Conservation (phyloP, 1,140 invertebrate genomes). For the Cydia pomonella region DNA sequence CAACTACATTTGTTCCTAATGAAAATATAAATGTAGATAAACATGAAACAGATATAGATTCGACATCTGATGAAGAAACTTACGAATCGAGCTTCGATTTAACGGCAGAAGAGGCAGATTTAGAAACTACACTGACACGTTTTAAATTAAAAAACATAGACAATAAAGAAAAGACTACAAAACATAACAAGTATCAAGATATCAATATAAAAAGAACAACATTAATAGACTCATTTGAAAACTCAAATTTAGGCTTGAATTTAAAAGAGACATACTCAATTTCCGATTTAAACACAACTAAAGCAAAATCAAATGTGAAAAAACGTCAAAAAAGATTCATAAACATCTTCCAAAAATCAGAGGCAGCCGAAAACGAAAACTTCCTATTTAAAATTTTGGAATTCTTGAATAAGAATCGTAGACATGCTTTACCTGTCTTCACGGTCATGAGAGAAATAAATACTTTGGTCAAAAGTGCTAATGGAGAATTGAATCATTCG, state of each 20-base stretch:
- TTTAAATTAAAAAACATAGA: not conserved
- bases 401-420: constrained; percentile 49
- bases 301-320: constrained; percentile 27
- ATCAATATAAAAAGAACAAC: not conserved
- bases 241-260: not conserved
- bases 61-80: not conserved
- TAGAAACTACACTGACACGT: not conserved
- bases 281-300: not conserved
- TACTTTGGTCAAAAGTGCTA: constrained; percentile 54
- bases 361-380: constrained; percentile 45
- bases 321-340: constrained; percentile 52
- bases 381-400: constrained; percentile 51
- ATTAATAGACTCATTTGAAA: not conserved
- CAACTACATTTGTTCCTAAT: not conserved
- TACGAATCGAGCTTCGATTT: not conserved
- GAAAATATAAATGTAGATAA: not conserved
- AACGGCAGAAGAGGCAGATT: not conserved
- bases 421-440: constrained; percentile 50
- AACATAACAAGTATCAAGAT: not conserved
- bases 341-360: constrained; percentile 41
- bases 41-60: not conserved
- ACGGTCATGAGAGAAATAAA: constrained; percentile 59
- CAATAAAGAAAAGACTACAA: not conserved
- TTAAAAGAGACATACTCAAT: constrained; percentile 2
- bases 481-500: constrained; percentile 54